A percentile compares a stretch with the other conserved stretches of the same genome.
Conservation (phyloP, 2,888 invertebrate genomes). For the Coleophora deauratella region DNA sequence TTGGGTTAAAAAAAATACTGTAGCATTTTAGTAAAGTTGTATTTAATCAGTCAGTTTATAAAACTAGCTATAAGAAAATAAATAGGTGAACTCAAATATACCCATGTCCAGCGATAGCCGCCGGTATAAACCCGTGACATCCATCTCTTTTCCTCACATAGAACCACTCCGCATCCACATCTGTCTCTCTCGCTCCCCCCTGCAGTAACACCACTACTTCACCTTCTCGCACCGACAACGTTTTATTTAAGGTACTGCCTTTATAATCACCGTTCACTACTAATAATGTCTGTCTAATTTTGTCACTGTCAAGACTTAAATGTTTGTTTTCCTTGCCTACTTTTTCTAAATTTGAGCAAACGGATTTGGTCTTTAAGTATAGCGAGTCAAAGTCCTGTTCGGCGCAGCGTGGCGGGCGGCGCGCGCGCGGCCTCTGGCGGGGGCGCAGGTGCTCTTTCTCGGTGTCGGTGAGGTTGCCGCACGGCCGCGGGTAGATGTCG, state of each 20-base stretch:
- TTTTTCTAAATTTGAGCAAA: constrained; percentile 44
- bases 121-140: constrained; percentile 83
- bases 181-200: constrained; percentile 47
- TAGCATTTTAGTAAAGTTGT: too few relatives aligned
- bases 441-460: constrained; percentile 79
- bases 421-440: constrained; percentile 66
- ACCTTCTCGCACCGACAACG: constrained; percentile 79
- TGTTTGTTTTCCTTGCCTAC: constrained; percentile 33
- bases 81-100: constrained; percentile 69
- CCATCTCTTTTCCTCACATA: constrained; percentile 82
- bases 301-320: constrained; percentile 18
- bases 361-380: constrained; percentile 75
- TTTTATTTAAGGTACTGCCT: constrained; percentile 71
- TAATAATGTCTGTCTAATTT: constrained; percentile 78
- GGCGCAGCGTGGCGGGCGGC: constrained; percentile 66
- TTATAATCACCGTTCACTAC: constrained; percentile 80
- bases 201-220: constrained; percentile 82
- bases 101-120: constrained; percentile 84
- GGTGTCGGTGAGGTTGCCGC: constrained; percentile 86
- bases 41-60: too few relatives aligned
- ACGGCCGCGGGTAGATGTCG: constrained; percentile 86
- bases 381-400: constrained; percentile 83
- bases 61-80: not conserved
- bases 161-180: constrained; percentile 82
- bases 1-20: too few relatives aligned